A percentile compares a stretch with the other conserved stretches of the same genome.
Evolutionary conservation across 2,888 invertebrate species (phyloP).

Genomic region (Aphrophora alni): DNA sequence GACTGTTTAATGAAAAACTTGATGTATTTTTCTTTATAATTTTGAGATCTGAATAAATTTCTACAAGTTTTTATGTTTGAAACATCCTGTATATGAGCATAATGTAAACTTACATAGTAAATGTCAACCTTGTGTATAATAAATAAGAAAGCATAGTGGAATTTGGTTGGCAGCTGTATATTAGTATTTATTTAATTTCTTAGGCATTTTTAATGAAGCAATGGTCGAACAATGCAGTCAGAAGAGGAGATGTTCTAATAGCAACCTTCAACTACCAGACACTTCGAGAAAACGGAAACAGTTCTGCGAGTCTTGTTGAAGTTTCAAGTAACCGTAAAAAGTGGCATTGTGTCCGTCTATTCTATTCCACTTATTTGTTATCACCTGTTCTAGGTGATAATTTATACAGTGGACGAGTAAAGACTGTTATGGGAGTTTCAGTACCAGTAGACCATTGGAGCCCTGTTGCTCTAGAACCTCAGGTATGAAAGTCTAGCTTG

Average conservation of each 20-base stretch:
- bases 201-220: slow-evolving; percentile 3
- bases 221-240: slow-evolving; percentile 16
- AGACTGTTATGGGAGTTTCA: slow-evolving; percentile 23
- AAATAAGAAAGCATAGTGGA: no score
- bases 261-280: slow-evolving; percentile 20
- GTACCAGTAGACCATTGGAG: slow-evolving; percentile 6
- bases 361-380: slow-evolving; percentile 9
- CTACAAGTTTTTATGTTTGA: no score
- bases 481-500: slow-evolving; percentile 8
- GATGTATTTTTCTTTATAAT: no score
- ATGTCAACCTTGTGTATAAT: no score
- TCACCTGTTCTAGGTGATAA: slow-evolving; percentile 23
- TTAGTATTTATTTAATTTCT: no score
- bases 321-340: neutral
- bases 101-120: no score
- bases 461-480: neutral
- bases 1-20: no score
- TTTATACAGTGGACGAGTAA: slow-evolving; percentile 20
- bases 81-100: no score
- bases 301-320: slow-evolving; percentile 21
- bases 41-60: no score
- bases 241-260: neutral
- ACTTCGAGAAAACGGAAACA: neutral
- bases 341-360: slow-evolving; percentile 14
- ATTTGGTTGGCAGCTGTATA: no score